Evolutionary conservation across 2,797 vertebrate species (phyloP).

Genomic region (Sarcoramphus papa): DNA sequence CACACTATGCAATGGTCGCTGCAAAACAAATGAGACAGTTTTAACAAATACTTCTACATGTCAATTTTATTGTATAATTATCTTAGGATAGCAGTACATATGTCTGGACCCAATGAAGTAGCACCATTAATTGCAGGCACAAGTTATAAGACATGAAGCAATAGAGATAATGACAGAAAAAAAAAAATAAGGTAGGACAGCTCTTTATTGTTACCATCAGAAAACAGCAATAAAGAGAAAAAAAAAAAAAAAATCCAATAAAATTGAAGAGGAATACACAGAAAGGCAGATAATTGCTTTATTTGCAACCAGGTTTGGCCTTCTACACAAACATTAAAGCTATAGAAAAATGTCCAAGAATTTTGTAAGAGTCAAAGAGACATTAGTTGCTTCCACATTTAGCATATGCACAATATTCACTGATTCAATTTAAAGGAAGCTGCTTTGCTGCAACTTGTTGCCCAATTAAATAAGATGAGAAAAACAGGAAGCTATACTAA

Average conservation of each 20-base stretch:
- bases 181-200: not conserved
- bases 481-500: conserved; percentile 33
- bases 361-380: not conserved
- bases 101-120: not conserved
- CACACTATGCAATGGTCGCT: not conserved
- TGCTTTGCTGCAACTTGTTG: conserved; percentile 22
- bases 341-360: not conserved
- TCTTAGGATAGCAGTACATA: not conserved
- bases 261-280: not conserved
- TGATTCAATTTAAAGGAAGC: conserved; percentile 20
- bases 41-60: not conserved
- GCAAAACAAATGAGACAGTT: not conserved
- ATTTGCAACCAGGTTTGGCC: not conserved
- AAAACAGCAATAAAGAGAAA: not conserved
- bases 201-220: not conserved
- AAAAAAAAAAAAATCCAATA: not conserved
- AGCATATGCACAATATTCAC: not conserved
- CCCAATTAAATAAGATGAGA: not conserved
- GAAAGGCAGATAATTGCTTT: not conserved
- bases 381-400: not conserved
- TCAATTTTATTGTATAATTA: not conserved
- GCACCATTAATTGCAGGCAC: not conserved
- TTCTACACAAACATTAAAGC: not conserved
- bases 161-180: not conserved
- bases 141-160: not conserved